Evolutionary conservation across 2,797 vertebrate genomes (phyloP), one percentile per base, ranked within the genome.

Genomic region (Takifugu rubripes): DNA sequence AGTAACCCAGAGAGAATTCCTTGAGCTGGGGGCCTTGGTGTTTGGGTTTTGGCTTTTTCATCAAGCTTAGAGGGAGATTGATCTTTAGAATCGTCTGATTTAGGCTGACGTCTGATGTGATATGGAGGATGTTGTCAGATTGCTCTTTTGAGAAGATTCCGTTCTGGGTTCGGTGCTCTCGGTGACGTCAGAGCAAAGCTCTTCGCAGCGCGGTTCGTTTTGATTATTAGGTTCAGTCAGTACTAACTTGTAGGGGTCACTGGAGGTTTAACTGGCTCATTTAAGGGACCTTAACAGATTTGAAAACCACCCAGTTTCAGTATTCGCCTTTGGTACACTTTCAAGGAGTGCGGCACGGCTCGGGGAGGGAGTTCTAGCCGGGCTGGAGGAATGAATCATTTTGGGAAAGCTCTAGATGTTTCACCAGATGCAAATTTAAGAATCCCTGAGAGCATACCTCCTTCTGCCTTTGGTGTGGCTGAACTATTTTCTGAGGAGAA

Each of bases 291-390:
- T 91, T 93, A 69, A 93, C 24, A 93, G 84, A 63, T 92, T 93
- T 52, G 92, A 93, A 81, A 93, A 92, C 92, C 92, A 93, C 12
- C 92, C 90, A 2, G 90, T 91, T 64, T 92, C 90, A 25, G 81
- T 54, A 51, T 91, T 91, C 68, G 75, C 88, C 83, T 91, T 92
- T 12, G 91, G 84, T 26, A 75, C 59, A 77, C 70, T 89, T 77
- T 92, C 89, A 61, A 91, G 54, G 24, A 91, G 80, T 49, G 77
- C 74, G 59, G 83, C 61, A 9, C 81, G 85, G 58, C 63, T 86
- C 61, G 84, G 74, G 48, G 81, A 78, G 1, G 87, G 63, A 17
- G 77, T 69, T 75, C 83, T 87, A 27, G 56, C 3, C 48, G 70
- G 65, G 51, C 40, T 59, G 1, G 86, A 74, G 2, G 75, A 66